These are phyloP conservation scores for Geotrypetes seraphini DNA, from an alignment of 2,797 vertebrate genomes.

Conservation along the genomic window DNA sequence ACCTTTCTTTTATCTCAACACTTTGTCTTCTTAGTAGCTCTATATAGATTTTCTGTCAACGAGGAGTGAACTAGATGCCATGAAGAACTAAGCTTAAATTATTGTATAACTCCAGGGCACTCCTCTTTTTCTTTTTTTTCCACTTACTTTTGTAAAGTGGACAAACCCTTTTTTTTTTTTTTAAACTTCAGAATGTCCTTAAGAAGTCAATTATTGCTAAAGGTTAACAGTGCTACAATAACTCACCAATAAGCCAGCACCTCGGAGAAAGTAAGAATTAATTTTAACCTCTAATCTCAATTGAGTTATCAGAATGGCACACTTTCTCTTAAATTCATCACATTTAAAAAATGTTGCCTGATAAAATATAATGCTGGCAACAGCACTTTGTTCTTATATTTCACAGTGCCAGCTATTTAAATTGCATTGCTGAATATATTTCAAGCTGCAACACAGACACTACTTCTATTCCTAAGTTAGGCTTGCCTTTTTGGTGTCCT, in stretches of 20 bases:
- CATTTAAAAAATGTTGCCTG: no score
- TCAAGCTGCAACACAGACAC: no score
- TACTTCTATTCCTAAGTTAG: no score
- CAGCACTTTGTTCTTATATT: no score
- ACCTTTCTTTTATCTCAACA: conserved; percentile 21
- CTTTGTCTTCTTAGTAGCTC: conserved; percentile 19
- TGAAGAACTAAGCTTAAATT: conserved; percentile 35
- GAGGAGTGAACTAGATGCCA: conserved; percentile 25
- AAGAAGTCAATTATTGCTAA: neutral
- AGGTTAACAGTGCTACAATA: conserved; percentile 1
- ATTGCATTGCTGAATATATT: no score
- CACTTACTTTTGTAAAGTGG: conserved; percentile 24
- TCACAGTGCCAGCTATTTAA: no score
- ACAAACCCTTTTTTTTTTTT: conserved; percentile 8
- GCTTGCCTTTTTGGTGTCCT: no score
- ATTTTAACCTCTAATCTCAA: neutral
- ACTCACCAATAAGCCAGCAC: no score
- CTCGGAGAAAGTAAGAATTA: neutral
- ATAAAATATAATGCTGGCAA: no score
- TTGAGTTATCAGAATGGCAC: neutral
- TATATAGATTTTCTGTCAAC: conserved; percentile 24
- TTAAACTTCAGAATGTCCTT: conserved; percentile 8
- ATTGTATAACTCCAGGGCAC: conserved; percentile 28
- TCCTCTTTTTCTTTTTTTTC: conserved; percentile 19
- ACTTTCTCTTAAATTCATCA: neutral